These are phyloP conservation scores for Cosmorhoe ocellata DNA, from an alignment of 2,888 invertebrate genomes.

Conservation along the genomic window DNA sequence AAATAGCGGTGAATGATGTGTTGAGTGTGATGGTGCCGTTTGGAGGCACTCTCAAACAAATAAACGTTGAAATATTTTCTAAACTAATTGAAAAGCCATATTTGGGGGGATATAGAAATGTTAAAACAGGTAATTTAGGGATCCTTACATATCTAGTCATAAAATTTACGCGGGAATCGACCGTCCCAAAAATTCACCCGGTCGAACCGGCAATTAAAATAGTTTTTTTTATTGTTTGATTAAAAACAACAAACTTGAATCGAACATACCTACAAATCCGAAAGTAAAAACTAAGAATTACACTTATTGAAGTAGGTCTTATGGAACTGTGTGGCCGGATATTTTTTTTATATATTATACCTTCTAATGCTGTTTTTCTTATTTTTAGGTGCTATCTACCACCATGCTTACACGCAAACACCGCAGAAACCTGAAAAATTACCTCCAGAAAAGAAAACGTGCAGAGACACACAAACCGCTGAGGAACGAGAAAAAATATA, in stretches of 20 bases:
- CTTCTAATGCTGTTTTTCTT: neutral
- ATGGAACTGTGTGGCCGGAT: neutral
- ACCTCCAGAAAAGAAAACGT: constrained; percentile 75
- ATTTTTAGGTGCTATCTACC: constrained; percentile 83
- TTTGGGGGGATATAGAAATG: constrained; percentile 91
- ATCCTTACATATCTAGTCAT: too few species aligned
- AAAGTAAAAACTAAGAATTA: too few species aligned
- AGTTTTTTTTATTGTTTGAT: too few species aligned
- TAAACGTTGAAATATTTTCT: constrained; percentile 76
- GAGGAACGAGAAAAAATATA: constrained; percentile 74
- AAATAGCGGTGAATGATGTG: constrained; percentile 69
- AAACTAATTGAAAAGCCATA: constrained; percentile 86
- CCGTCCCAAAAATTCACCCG: too few species aligned
- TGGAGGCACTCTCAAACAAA: constrained; percentile 61
- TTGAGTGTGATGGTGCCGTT: constrained; percentile 69
- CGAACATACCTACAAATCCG: too few species aligned
- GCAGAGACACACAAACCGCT: constrained; percentile 86
- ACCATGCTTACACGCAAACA: constrained; percentile 93
- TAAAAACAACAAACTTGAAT: too few species aligned
- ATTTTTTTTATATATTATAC: too few species aligned
- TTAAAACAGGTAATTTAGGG: constrained; percentile 79
- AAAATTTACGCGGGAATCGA: too few species aligned
- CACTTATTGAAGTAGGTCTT: too few species aligned
- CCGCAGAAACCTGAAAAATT: constrained; percentile 82
- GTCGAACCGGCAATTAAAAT: too few species aligned